Percentiles rank a stretch among this genome's conserved stretches.
Conservation (phyloP, 1,140 invertebrate genomes). For the Pogonognathellus flavescens region DNA sequence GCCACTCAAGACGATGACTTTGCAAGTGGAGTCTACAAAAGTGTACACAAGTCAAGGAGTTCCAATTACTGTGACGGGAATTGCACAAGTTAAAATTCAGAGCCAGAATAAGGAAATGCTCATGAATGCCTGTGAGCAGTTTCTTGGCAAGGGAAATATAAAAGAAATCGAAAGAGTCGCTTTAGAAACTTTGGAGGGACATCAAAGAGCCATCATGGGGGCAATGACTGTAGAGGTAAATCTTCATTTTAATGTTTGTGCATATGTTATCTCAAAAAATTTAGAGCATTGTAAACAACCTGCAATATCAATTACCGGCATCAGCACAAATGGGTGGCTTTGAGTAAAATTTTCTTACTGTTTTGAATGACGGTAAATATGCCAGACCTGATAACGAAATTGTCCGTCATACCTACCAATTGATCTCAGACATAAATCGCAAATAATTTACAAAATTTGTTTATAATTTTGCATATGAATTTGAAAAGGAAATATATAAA, state of each 20-base stretch:
- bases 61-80: constrained; percentile 96
- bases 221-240: constrained; percentile 96
- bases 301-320: too few relatives aligned
- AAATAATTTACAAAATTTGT: too few relatives aligned
- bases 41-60: constrained; percentile 92
- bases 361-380: too few relatives aligned
- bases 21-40: constrained; percentile 89
- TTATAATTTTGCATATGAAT: too few relatives aligned
- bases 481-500: constrained; percentile 99
- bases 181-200: constrained; percentile 95
- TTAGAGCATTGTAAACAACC: too few relatives aligned
- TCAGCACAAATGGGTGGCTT: too few relatives aligned
- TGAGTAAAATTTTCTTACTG: too few relatives aligned
- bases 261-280: too few relatives aligned
- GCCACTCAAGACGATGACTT: constrained; percentile 95
- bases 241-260: too few relatives aligned
- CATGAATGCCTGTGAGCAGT: constrained; percentile 95
- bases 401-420: too few relatives aligned
- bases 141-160: constrained; percentile 84
- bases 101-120: constrained; percentile 98
- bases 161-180: constrained; percentile 77
- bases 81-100: constrained; percentile 98
- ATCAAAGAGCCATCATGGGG: constrained; percentile 98
- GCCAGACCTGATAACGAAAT: too few relatives aligned
- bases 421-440: too few relatives aligned